Percentiles rank a stretch among this genome's conserved stretches.
phyloP scores from a whole-genome alignment of 2,888 invertebrate genomes.

The Drosophila putrida region DNA sequence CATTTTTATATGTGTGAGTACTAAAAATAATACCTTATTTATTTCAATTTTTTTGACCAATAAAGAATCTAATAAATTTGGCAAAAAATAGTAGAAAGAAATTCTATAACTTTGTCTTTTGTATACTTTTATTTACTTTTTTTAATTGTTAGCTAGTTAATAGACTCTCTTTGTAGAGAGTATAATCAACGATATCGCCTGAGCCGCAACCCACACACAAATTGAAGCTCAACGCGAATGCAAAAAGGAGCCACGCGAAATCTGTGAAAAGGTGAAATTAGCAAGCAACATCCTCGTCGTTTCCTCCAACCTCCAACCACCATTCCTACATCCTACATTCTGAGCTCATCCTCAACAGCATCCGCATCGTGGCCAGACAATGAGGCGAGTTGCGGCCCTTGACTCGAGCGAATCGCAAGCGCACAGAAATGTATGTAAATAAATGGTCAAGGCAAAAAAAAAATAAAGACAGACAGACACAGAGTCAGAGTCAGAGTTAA shows the following conservation, averaged over 20 bases:
- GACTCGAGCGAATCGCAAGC: conserved; percentile 55
- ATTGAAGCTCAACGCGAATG: conserved; percentile 32
- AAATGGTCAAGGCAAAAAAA: conserved; percentile 59
- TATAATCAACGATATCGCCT: conserved; percentile 28
- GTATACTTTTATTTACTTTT: not conserved
- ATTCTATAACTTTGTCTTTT: too few species aligned
- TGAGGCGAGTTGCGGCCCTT: conserved; percentile 75
- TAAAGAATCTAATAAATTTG: too few species aligned
- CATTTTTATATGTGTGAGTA: too few species aligned
- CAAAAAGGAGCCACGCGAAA: conserved; percentile 49
- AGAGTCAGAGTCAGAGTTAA: not conserved
- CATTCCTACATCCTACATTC: not conserved
- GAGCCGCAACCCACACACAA: conserved; percentile 51
- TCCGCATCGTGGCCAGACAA: conserved; percentile 70
- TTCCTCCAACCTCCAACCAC: not conserved
- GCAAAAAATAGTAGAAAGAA: too few species aligned
- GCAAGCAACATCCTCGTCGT: conserved; percentile 53
- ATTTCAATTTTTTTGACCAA: too few species aligned
- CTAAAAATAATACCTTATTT: too few species aligned
- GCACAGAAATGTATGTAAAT: conserved; percentile 69
- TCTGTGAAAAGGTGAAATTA: conserved; percentile 80
- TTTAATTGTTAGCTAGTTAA: not conserved
- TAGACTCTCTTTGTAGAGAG: not conserved
- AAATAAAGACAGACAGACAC: conserved; percentile 22
- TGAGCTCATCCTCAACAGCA: conserved; percentile 7